phyloP scores from a whole-genome alignment of 1,140 invertebrate species.

The Sipha flava region DNA sequence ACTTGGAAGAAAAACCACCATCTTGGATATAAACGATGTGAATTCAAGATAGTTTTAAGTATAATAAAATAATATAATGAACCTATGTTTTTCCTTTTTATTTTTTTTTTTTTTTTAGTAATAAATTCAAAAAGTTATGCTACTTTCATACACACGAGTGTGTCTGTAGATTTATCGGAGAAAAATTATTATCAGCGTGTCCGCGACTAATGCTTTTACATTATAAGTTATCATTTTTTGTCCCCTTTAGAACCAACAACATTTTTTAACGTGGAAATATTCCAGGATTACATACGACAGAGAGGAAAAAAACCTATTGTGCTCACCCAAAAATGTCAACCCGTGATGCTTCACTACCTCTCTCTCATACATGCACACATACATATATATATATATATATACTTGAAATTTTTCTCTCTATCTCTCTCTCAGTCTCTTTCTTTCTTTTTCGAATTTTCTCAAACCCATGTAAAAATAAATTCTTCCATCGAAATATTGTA shows the following conservation, averaged over 20 bases:
- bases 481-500: background rate
- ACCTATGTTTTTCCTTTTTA: no score
- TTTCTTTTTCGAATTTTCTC: background rate
- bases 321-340: background rate
- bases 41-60: no score
- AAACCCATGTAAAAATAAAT: background rate
- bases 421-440: no score
- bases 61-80: no score
- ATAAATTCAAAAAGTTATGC: background rate
- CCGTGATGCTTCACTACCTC: background rate
- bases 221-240: background rate
- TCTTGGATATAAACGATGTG: no score
- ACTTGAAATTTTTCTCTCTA: no score
- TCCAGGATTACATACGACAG: background rate
- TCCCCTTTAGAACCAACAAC: background rate
- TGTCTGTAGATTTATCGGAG: background rate
- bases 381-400: no score
- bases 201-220: background rate
- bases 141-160: background rate
- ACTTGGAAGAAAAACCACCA: background rate
- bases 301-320: background rate
- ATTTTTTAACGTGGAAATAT: background rate
- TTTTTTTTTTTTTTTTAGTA: no score
- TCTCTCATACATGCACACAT: no score
- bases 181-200: background rate